Evolutionary conservation across 2,797 vertebrate species (phyloP).

Genomic region (Betta splendens): DNA sequence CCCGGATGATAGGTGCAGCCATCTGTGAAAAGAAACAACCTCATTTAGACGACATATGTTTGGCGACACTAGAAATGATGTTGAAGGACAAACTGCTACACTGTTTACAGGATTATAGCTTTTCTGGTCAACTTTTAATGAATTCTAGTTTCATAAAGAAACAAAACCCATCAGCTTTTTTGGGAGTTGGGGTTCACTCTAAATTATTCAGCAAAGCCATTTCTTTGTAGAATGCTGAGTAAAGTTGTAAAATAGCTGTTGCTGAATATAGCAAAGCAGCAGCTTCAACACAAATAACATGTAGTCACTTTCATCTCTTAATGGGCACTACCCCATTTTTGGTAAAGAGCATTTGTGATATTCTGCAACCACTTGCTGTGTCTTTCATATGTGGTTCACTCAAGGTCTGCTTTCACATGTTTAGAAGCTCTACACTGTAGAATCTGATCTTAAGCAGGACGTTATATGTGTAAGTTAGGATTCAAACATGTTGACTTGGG

Average conservation of each 20-base stretch:
- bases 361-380: background rate
- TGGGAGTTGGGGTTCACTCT: background rate
- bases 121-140: slow-evolving; percentile 4
- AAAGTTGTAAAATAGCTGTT: background rate
- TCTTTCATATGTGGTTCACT: background rate
- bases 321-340: background rate
- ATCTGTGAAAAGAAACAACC: slow-evolving; percentile 73
- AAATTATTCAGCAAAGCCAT: background rate
- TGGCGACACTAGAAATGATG: background rate
- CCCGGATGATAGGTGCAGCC: slow-evolving; percentile 94
- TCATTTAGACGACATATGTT: slow-evolving; percentile 11
- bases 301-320: background rate
- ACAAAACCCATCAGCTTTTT: background rate
- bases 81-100: background rate
- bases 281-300: background rate
- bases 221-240: background rate
- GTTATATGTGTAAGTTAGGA: background rate
- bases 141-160: slow-evolving; percentile 2
- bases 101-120: background rate
- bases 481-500: background rate
- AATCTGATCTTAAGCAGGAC: background rate
- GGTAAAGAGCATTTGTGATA: background rate
- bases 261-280: background rate
- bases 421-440: background rate
- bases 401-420: slow-evolving; percentile 4